phyloP scores from a whole-genome alignment of 2,888 invertebrate species.

The Corbicula japonica region DNA sequence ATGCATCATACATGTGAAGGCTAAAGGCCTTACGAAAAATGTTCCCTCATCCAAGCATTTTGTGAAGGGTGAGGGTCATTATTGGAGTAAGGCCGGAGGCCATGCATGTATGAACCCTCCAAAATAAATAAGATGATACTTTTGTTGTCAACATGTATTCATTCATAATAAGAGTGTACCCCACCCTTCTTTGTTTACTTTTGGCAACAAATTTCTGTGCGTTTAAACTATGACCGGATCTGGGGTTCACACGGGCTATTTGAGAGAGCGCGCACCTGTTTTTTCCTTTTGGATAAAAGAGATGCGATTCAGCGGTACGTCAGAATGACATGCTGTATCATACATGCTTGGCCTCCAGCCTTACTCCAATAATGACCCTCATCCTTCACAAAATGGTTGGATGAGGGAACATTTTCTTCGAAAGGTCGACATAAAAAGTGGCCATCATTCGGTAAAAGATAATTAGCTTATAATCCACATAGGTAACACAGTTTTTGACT shows the following conservation, averaged over 20 bases:
- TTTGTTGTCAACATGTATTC: too few relatives aligned
- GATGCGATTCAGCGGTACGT: neutral
- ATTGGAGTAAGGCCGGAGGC: constrained; percentile 52
- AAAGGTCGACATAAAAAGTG: too few relatives aligned
- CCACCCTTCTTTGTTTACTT: neutral
- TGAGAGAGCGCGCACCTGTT: neutral
- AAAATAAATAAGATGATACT: too few relatives aligned
- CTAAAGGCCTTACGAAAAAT: constrained; percentile 45
- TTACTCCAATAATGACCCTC: constrained; percentile 49
- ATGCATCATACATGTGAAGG: constrained; percentile 42
- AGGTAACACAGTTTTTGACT: too few relatives aligned
- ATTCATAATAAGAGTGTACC: constrained; percentile 1
- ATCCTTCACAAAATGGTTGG: constrained; percentile 51
- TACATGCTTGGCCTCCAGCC: constrained; percentile 42
- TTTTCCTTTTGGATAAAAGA: neutral
- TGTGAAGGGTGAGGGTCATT: constrained; percentile 57
- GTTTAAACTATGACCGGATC: constrained; percentile 2
- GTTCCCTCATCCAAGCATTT: constrained; percentile 56
- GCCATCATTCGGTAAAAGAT: too few relatives aligned
- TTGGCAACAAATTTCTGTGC: constrained; percentile 11
- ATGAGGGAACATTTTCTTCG: constrained; percentile 41
- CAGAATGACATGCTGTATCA: constrained; percentile 12
- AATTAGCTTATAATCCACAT: too few relatives aligned
- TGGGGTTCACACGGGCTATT: neutral
- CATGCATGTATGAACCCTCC: constrained; percentile 25